phyloP scores from a whole-genome alignment of 1,140 invertebrate species.

The Procambarus clarkii region DNA sequence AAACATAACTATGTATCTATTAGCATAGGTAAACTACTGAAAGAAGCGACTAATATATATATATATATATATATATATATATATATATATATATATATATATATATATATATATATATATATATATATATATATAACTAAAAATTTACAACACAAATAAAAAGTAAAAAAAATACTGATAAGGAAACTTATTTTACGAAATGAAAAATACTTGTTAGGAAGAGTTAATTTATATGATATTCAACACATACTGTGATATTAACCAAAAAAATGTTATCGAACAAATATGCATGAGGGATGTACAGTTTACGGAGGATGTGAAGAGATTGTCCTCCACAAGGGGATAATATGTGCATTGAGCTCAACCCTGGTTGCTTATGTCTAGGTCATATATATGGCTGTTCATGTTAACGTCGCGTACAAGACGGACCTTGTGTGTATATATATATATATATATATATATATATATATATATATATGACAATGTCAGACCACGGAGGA shows the following conservation, averaged over 20 bases:
- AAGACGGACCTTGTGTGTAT: neutral
- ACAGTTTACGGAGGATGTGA: no score
- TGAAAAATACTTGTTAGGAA: neutral
- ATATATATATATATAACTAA: neutral
- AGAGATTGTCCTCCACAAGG: neutral
- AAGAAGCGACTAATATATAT: neutral
- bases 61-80: neutral
- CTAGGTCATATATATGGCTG: neutral
- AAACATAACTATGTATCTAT: neutral
- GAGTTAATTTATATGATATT: neutral
- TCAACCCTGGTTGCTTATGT: slow-evolving; percentile 61
- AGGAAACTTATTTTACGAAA: neutral
- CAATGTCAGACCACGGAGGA: no score
- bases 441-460: no score
- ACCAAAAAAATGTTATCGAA: no score
- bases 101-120: neutral
- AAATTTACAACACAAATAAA: neutral
- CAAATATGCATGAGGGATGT: no score
- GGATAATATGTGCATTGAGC: neutral
- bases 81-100: neutral
- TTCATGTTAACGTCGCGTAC: neutral
- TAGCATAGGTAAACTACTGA: neutral
- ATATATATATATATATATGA: no score
- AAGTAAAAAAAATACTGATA: neutral
- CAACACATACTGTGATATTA: no score